Conservation (phyloP, 2,888 invertebrate genomes). For the Onthophagus sagittarius region DNA sequence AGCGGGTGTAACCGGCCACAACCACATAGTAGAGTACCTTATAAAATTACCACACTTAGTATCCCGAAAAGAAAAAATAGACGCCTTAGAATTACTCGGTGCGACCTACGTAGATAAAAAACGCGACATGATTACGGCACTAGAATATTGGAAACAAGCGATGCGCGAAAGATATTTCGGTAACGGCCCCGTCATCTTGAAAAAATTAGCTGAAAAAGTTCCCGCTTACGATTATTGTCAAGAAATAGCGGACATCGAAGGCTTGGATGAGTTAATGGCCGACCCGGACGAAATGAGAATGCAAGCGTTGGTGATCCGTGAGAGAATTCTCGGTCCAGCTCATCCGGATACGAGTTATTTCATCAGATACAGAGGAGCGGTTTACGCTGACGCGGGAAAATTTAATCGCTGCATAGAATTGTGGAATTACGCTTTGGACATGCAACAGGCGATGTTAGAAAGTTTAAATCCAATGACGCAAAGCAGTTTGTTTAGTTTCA, state of each 20-base stretch:
- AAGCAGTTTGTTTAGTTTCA: constrained; percentile 89
- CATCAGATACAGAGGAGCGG: constrained; percentile 67
- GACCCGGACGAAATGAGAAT: constrained; percentile 97
- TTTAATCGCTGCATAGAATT: constrained; percentile 88
- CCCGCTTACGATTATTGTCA: constrained; percentile 85
- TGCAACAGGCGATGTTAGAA: constrained; percentile 91
- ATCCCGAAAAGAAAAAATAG: constrained; percentile 74
- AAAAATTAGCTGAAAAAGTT: constrained; percentile 60
- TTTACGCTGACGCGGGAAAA: constrained; percentile 90
- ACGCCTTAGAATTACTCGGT: constrained; percentile 86
- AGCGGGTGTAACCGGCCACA: constrained; percentile 89
- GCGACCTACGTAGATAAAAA: constrained; percentile 97
- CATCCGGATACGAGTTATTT: constrained; percentile 97
- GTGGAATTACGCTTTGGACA: constrained; percentile 95
- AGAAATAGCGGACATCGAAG: constrained; percentile 76
- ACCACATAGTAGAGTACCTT: constrained; percentile 89
- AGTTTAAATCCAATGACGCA: constrained; percentile 93
- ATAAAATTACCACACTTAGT: constrained; percentile 70
- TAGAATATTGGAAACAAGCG: constrained; percentile 86
- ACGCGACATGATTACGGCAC: constrained; percentile 87
- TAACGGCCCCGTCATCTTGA: constrained; percentile 66
- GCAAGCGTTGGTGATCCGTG: constrained; percentile 89
- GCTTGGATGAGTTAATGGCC: constrained; percentile 79
- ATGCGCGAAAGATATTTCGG: constrained; percentile 73
- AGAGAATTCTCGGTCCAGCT: constrained; percentile 84